Evolutionary conservation across 2,797 vertebrate species (phyloP).

Genomic region (Poeciliopsis infans): DNA sequence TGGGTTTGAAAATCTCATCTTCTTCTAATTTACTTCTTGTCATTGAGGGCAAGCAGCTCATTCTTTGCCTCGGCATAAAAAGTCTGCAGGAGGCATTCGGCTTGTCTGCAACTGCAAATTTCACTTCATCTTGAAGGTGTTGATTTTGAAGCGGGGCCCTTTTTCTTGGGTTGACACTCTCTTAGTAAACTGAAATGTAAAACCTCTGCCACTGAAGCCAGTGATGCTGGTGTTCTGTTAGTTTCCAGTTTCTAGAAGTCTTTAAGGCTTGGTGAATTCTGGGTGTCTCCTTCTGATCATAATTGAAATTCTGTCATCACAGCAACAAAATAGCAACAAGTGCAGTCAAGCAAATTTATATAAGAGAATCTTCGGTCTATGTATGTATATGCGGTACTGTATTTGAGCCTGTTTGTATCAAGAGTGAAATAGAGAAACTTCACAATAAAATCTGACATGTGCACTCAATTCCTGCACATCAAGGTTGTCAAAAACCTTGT

Average conservation of each 20-base stretch:
- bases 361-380: background rate
- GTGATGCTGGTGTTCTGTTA: background rate
- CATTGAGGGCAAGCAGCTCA: background rate
- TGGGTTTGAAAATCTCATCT: background rate
- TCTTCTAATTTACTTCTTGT: background rate
- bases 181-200: background rate
- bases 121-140: background rate
- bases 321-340: background rate
- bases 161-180: background rate
- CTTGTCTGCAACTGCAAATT: background rate
- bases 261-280: background rate
- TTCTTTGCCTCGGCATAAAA: background rate
- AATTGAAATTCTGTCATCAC: background rate
- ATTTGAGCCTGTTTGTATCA: background rate
- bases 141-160: background rate
- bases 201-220: background rate
- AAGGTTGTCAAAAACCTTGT: background rate
- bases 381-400: background rate
- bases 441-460: background rate
- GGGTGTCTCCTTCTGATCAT: background rate
- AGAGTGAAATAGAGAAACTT: background rate
- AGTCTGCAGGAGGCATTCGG: background rate
- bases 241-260: background rate
- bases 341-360: background rate
- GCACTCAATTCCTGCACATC: background rate